Conservation (phyloP, 2,113 vertebrate genomes). For the Probosciger aterrimus region DNA sequence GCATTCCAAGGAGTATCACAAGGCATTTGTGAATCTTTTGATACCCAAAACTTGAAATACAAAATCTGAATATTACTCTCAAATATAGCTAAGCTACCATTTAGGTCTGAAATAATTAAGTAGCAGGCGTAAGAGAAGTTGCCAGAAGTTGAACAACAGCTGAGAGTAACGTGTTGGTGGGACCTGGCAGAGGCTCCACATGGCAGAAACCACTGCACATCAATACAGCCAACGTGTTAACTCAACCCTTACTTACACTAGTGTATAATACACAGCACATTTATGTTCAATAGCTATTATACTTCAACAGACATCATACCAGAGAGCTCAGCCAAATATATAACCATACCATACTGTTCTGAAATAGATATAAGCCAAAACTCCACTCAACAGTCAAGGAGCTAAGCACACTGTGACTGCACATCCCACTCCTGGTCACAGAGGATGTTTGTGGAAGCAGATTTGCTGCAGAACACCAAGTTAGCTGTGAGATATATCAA, state of each 20-base stretch:
- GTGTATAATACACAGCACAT: background rate
- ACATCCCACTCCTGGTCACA: background rate
- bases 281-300: background rate
- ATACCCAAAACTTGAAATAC: background rate
- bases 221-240: background rate
- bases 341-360: background rate
- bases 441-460: background rate
- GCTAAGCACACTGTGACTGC: background rate
- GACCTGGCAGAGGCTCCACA: background rate
- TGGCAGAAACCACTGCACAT: background rate
- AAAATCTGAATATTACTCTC: background rate
- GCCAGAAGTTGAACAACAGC: background rate
- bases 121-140: background rate
- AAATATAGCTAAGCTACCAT: background rate
- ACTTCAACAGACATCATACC: background rate
- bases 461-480: background rate
- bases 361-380: background rate
- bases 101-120: background rate
- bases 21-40: background rate
- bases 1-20: background rate
- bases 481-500: background rate
- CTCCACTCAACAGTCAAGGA: background rate
- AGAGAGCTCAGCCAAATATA: background rate
- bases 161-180: background rate
- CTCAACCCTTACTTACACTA: background rate